Base-by-base conservation (phyloP, 2,797 vertebrate genomes). In the Protosalanx chinensis region DNA sequence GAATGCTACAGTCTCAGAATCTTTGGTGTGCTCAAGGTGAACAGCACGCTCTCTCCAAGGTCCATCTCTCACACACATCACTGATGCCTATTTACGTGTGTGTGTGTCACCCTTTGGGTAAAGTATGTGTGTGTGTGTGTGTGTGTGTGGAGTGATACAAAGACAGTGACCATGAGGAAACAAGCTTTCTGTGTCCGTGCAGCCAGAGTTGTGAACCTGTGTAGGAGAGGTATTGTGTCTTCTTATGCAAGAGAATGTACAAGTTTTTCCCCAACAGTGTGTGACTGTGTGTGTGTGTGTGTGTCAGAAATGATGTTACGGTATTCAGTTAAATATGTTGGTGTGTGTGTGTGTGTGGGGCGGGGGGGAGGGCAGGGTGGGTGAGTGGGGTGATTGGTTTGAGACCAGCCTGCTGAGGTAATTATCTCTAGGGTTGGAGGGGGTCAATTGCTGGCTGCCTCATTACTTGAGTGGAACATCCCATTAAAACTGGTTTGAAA, bases 131-230 rank as follows among this genome's bases (percentile, higher is more conserved):
- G 70, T 30, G 61, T 49, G 12, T 62, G 60, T 64, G 63, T 65
- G 35, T 27, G 16, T 64, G 18, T 4, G 8, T 23, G 58, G 5
- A 2, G 5, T 12, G 5, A 23, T 13, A 18, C 33, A 8, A 35
- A 49, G 74, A 64, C 74, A 60, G 6, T 0, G 58, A 69, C 58
- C 41, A 72, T 65, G 65, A 4, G 35, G 60, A 60, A 20, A 46
- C 32, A 8, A 59, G 27, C 67, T 51, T 27, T 27, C 23, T 27
- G 23, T 27, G 23, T 27, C 23, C 23, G 23, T 27, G 23, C 35
- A 12, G 81, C 84, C 75, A 75, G 73, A 85, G 81, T 75, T 76
- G 81, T 87, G 82, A 85, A 30, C 18, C 56, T 59, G 64, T 62
- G 69, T 27, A 61, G 49, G 62, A 60, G 61, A 23, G n/a, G 23